These are phyloP conservation scores for Melanostoma scalare DNA, from an alignment of 2,888 invertebrate genomes.

Conservation along the genomic window DNA sequence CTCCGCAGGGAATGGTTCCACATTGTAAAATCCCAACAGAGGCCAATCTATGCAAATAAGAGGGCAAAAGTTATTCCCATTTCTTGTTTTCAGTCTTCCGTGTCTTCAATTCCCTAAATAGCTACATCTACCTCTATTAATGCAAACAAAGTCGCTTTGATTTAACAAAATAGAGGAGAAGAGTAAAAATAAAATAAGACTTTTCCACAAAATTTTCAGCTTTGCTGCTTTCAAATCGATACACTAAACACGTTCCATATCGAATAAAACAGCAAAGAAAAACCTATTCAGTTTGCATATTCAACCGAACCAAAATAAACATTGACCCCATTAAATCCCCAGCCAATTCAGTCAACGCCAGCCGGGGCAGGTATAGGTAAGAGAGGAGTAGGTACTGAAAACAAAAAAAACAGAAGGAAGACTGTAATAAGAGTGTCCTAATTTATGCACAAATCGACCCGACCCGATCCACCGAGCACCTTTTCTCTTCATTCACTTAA, in stretches of 20 bases:
- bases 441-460: conserved; percentile 66
- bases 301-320: conserved; percentile 57
- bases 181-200: conserved; percentile 7
- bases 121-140: background rate
- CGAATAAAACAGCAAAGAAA: conserved; percentile 1
- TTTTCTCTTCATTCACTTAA: background rate
- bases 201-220: conserved; percentile 44
- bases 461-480: conserved; percentile 9
- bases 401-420: conserved; percentile 20
- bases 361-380: background rate
- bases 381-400: background rate
- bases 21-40: conserved; percentile 6
- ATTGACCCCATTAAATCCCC: conserved; percentile 62
- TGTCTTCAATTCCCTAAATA: conserved; percentile 4
- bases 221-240: conserved; percentile 55
- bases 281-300: conserved; percentile 55
- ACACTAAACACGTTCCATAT: conserved; percentile 51
- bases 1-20: background rate
- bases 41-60: conserved; percentile 19
- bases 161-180: conserved; percentile 2
- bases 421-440: conserved; percentile 63
- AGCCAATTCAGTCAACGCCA: conserved; percentile 36
- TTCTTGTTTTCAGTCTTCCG: conserved; percentile 7
- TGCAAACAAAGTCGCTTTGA: conserved; percentile 20
- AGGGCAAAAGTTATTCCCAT: background rate